Evolutionary conservation across 2,888 invertebrate species (phyloP).

Genomic region (Leptarthrus brevirostris): DNA sequence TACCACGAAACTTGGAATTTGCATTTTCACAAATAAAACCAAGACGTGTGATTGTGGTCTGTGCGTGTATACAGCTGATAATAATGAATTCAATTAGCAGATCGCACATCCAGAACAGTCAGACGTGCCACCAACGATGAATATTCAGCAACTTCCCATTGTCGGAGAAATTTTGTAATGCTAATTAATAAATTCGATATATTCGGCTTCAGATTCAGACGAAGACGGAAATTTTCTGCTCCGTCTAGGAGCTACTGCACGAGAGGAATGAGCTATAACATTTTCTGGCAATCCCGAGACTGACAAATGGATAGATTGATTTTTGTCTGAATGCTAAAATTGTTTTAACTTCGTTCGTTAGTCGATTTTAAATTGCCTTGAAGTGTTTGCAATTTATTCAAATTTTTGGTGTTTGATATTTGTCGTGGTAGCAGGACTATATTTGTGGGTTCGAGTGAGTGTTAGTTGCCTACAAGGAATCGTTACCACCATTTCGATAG

Average conservation of each 20-base stretch:
- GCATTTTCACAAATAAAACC: constrained; percentile 43
- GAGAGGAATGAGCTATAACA: neutral
- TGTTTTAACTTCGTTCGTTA: constrained; percentile 22
- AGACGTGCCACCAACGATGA: constrained; percentile 24
- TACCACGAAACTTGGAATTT: constrained; percentile 38
- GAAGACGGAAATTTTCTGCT: neutral
- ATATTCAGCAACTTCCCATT: constrained; percentile 46
- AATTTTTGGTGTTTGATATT: no score
- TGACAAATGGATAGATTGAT: constrained; percentile 41
- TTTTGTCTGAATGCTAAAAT: constrained; percentile 9
- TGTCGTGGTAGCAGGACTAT: no score
- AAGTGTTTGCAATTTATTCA: no score
- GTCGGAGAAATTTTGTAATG: constrained; percentile 40
- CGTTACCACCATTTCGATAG: no score
- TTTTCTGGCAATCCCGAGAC: neutral
- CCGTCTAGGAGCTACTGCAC: neutral
- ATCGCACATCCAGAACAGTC: constrained; percentile 29
- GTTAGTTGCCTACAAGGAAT: no score
- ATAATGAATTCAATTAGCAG: constrained; percentile 45
- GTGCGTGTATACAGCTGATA: neutral
- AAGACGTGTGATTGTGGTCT: constrained; percentile 23
- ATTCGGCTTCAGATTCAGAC: constrained; percentile 16
- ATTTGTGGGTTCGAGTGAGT: no score
- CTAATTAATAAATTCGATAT: constrained; percentile 49
- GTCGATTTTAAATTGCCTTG: constrained; percentile 23